Conservation (phyloP, 2,888 invertebrate genomes). For the Calameuta pallipes region DNA sequence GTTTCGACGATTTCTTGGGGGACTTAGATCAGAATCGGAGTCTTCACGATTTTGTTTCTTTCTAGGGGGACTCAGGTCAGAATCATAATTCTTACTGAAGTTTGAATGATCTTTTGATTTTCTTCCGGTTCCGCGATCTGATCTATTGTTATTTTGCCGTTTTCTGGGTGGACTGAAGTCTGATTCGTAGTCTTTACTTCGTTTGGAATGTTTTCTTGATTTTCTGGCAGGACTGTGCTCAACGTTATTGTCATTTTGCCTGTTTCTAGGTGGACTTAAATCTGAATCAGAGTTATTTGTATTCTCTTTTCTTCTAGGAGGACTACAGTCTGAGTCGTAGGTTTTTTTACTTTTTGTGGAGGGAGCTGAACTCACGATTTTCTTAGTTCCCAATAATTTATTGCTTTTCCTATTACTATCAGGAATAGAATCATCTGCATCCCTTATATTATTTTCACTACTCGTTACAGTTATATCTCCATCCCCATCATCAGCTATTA, state of each 20-base stretch:
- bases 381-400: background rate
- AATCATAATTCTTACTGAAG: conserved; percentile 6
- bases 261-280: conserved; percentile 41
- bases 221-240: conserved; percentile 15
- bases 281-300: conserved; percentile 36
- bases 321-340: conserved; percentile 57
- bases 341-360: conserved; percentile 27
- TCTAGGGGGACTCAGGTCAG: conserved; percentile 31
- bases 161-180: conserved; percentile 46
- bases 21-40: conserved; percentile 43
- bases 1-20: conserved; percentile 37
- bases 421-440: conserved; percentile 10
- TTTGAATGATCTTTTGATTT: conserved; percentile 9
- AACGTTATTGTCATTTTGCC: conserved; percentile 19
- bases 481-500: conserved; percentile 57
- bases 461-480: conserved; percentile 41
- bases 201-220: conserved; percentile 48
- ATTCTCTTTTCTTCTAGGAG: conserved; percentile 23
- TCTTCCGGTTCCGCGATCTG: background rate
- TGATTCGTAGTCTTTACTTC: conserved; percentile 14
- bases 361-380: background rate
- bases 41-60: conserved; percentile 17
- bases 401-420: background rate
- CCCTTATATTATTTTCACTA: conserved; percentile 16
- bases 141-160: conserved; percentile 16